Evolutionary conservation across 2,888 invertebrate species (phyloP), one percentile per base, ranked within the genome.

Genomic region (Sabellastarte sp.): DNA sequence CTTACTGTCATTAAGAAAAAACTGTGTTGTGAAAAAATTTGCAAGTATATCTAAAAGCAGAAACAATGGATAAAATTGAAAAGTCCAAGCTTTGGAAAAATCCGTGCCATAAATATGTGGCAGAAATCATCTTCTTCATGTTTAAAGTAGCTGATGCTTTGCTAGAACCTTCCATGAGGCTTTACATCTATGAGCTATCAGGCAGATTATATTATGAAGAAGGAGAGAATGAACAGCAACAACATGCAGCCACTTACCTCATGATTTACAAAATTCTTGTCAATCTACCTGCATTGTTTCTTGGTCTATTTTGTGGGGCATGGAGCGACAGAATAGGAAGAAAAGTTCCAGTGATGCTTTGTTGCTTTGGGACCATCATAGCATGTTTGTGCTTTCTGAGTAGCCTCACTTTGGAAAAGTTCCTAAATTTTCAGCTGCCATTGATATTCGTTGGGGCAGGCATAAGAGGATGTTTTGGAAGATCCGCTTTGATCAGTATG

Each of bases 401-500:
- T 31, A 77, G 78, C 60, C 63, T 62, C 57, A 33, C 61, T 20
- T 57, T 50, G n/a, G 51, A 32, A 1, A 58, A 15, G 15, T 26
- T 51, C 0, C 63, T 72, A 65, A n/a, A n/a, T n/a, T n/a, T n/a
- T n/a, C 58, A 72, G 72, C 3, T 81, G 2, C 68, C 70, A 2
- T 67, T 80, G 26, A 72, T 83, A 26, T 67, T 83, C 32, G 60
- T 73, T 2, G 83, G 83, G 0, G 77, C 82, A 0, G 60, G 74
- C 2, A 56, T 79, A 20, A 76, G 81, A 64, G 84, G 84, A 2
- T 63, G 77, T 5, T 78, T 82, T 63, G 84, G 84, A 0, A 82
- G 82, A 65, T 80, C 80, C n/a, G 77, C 82, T 0, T 75, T 84
- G 3, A 79, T 84, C 26, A 82, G 80, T 28, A 84, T 84, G 84